Evolutionary conservation across 2,797 vertebrate genomes (phyloP).

Genomic region (Sarcophilus harrisii): DNA sequence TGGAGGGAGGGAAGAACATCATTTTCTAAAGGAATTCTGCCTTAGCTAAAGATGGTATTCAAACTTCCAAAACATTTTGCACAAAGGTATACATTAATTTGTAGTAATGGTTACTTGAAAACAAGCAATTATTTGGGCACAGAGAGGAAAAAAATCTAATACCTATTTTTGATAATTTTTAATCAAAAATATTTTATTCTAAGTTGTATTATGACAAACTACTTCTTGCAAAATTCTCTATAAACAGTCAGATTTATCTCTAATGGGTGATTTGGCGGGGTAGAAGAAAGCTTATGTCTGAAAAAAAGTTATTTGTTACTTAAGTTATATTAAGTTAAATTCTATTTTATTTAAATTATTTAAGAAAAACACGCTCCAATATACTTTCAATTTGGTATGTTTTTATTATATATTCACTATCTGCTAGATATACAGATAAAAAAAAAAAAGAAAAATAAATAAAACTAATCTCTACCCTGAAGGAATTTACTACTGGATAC

Average conservation of each 20-base stretch:
- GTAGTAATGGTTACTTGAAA: not conserved
- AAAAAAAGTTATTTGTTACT: not conserved
- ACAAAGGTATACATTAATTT: not conserved
- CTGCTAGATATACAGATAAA: not conserved
- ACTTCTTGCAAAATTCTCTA: not conserved
- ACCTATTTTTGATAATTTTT: not conserved
- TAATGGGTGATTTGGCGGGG: not conserved
- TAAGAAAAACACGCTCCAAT: not conserved
- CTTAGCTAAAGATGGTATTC: not conserved
- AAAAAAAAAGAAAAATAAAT: not conserved
- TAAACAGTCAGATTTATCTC: not conserved
- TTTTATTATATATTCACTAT: not conserved
- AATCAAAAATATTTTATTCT: not conserved
- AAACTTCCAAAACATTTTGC: not conserved
- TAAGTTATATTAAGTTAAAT: not conserved
- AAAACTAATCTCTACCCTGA: not conserved
- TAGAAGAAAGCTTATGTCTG: not conserved
- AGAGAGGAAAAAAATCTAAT: not conserved
- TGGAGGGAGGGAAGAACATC: not conserved
- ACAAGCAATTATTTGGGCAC: not conserved
- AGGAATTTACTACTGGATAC: not conserved
- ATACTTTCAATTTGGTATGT: not conserved
- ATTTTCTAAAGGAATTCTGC: slow-evolving; percentile 43
- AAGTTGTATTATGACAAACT: not conserved
- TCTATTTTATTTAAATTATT: not conserved